phyloP scores from a whole-genome alignment of 2,113 vertebrate species.

The Choloepus hoffmanni region DNA sequence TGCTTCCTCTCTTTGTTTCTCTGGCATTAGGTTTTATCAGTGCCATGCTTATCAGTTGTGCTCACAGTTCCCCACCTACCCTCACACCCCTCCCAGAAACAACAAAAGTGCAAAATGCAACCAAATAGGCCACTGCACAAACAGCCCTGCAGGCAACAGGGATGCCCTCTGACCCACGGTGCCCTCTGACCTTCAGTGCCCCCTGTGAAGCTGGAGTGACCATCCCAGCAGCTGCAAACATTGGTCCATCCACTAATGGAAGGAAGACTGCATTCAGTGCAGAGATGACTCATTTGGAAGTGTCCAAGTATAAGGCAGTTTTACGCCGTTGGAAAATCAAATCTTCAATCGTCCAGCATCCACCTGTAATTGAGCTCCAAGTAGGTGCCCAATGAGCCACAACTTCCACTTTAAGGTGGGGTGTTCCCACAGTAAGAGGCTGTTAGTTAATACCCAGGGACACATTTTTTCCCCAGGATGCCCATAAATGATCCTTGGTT shows the following conservation, averaged over 20 bases:
- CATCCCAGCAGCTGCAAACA: no score
- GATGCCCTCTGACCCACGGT: neutral
- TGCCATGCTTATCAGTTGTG: neutral
- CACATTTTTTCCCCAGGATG: neutral
- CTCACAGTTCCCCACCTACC: neutral
- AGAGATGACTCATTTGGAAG: accelerated
- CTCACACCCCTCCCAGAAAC: neutral
- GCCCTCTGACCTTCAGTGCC: accelerated
- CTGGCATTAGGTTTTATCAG: neutral
- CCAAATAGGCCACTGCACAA: neutral
- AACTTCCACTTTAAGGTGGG: neutral
- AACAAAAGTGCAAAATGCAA: neutral
- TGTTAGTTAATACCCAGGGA: neutral
- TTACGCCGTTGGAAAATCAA: neutral
- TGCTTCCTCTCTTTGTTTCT: neutral
- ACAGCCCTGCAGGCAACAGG: neutral
- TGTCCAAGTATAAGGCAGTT: neutral
- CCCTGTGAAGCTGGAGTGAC: neutral
- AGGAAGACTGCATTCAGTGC: neutral
- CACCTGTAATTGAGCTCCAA: neutral
- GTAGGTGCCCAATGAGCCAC: neutral
- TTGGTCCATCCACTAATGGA: neutral
- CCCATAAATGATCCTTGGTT: neutral
- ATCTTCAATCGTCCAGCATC: neutral
- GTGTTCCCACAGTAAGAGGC: neutral